Evolutionary conservation across 2,113 vertebrate genomes (phyloP), one percentile per base, ranked within the genome.

Genomic region (Poeciliopsis retropinna): DNA sequence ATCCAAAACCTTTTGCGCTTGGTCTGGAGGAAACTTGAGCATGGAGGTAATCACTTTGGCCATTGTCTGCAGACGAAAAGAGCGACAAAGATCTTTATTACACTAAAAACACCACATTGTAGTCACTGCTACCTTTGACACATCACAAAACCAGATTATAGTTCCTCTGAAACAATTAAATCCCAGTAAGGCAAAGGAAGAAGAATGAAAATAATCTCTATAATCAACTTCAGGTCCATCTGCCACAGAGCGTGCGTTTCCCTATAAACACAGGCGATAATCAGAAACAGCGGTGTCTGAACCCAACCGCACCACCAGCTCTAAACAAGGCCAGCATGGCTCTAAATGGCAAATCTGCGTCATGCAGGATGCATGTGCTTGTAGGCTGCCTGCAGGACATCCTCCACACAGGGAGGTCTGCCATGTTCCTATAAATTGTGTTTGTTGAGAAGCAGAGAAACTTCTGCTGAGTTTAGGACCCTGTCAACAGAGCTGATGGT

Each of bases 31-130:
- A 86, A 99, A 99, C 93, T 96, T 98, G 60, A 99, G 93, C 83
- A 99, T 96, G 70, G 97, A 96, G 44, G 98, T 98, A 83, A 99
- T 97, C 78, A 99, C 98, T 90, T 99, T 99, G 83, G 98, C 98
- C 98, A 99, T 98, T 5, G 98, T 99, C 98, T 99, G 69, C 78
- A 77, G 64, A 85, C 66, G 82, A 22, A 28, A 9, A 69, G 61
- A 9, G 34, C 19, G 13, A 4, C 11, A 67, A 17, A 17, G 4
- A 7, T 8, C 4, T 47, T 5, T 30, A 17, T 34, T 19, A 19
- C 28, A 14, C 54, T 11, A 63, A 73, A 77, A 9, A 64, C 60
- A 66, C 73, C 44, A 67, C 73, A 65, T 61, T 39, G 22, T 29
- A 41, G 34, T n/a, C 47, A 67, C 30, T 19, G 8, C 51, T 61